A percentile compares a stretch with the other conserved stretches of the same genome.
These are phyloP conservation scores for Tribolium castaneum DNA, from an alignment of 1,140 invertebrate species.

Conservation along the genomic window DNA sequence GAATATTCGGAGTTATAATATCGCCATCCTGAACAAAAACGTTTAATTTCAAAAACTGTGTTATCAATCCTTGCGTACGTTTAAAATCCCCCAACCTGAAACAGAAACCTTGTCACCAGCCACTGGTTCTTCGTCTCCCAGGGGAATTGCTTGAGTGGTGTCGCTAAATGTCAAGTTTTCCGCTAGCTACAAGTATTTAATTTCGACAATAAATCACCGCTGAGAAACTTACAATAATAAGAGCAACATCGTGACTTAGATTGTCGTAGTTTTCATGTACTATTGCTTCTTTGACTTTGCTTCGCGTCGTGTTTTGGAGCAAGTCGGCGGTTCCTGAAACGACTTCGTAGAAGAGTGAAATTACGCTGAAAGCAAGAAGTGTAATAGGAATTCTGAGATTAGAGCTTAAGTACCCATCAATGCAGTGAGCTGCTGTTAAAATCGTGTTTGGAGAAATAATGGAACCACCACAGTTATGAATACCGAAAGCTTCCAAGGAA, in stretches of 20 bases:
- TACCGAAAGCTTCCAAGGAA: slow-evolving; percentile 17
- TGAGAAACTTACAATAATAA: not conserved
- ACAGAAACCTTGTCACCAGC: slow-evolving; percentile 62
- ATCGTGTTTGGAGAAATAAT: slow-evolving; percentile 12
- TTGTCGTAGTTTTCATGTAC: not conserved
- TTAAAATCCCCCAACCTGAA: slow-evolving; percentile 68
- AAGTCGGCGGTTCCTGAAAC: slow-evolving; percentile 27
- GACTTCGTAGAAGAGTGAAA: slow-evolving; percentile 19
- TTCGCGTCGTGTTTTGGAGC: not conserved
- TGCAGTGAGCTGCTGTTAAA: slow-evolving; percentile 23
- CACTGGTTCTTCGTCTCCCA: slow-evolving; percentile 37
- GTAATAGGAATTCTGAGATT: not conserved
- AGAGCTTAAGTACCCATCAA: not conserved
- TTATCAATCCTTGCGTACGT: slow-evolving; percentile 46
- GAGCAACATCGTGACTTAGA: slow-evolving; percentile 7
- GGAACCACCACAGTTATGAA: slow-evolving; percentile 31
- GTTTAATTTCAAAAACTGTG: slow-evolving; percentile 21
- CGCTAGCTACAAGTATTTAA: slow-evolving; percentile 48
- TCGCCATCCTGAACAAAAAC: slow-evolving; percentile 8
- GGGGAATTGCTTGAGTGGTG: slow-evolving; percentile 37
- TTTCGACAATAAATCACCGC: too few relatives aligned
- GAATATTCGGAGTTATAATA: not conserved
- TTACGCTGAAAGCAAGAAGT: not conserved
- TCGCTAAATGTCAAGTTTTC: slow-evolving; percentile 53
- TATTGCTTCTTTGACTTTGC: not conserved